Conservation (phyloP, 2,888 invertebrate species). For the Tetheella fluctuosa region DNA sequence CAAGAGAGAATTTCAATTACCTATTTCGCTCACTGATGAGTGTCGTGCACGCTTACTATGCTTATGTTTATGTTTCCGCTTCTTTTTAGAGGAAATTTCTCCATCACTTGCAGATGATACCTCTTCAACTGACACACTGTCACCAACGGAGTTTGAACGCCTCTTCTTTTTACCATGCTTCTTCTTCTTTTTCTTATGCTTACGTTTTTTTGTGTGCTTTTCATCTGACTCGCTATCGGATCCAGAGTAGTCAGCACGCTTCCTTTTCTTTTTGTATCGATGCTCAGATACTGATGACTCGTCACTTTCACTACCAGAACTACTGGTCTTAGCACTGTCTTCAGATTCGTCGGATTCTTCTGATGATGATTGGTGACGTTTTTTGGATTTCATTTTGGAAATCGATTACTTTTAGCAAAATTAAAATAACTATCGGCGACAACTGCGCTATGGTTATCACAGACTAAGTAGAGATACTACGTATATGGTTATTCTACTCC, state of each 20-base stretch:
- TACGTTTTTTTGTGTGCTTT: constrained; percentile 74
- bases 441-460: too few species aligned
- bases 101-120: constrained; percentile 69
- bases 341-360: constrained; percentile 75
- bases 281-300: constrained; percentile 69
- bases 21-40: constrained; percentile 59
- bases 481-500: too few species aligned
- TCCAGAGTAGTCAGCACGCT: constrained; percentile 72
- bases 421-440: neutral
- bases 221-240: constrained; percentile 74
- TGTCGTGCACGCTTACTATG: constrained; percentile 62
- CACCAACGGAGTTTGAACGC: constrained; percentile 60
- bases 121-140: constrained; percentile 58
- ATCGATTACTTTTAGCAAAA: neutral
- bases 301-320: constrained; percentile 74
- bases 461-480: too few species aligned
- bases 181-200: constrained; percentile 82
- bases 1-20: constrained; percentile 43
- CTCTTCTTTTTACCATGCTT: constrained; percentile 77
- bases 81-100: constrained; percentile 72
- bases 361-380: constrained; percentile 70
- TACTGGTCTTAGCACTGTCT: constrained; percentile 64
- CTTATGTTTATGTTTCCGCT: constrained; percentile 76
- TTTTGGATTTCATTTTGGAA: constrained; percentile 71
- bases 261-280: constrained; percentile 76